Evolutionary conservation across 2,797 vertebrate genomes (phyloP), one percentile per base, ranked within the genome.

Genomic region (Acanthurus tractus): DNA sequence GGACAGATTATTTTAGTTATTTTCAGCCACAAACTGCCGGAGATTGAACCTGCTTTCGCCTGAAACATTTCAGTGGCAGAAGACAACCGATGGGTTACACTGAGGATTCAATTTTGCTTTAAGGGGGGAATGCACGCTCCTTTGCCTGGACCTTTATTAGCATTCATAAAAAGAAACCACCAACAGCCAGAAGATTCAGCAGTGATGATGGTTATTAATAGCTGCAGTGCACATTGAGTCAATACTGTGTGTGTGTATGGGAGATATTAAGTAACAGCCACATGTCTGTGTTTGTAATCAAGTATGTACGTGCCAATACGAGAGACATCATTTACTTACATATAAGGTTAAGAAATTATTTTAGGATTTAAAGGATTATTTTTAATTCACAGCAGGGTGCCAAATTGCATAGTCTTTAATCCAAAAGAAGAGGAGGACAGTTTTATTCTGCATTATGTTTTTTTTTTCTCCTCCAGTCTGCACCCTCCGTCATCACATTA

Each of bases 241-340:
- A 56, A 79, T 83, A 82, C n/a, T 61, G 57, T 52, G 55, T 84
- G 55, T 84, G 63, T 67, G 54, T 70, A 53, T 70, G 61, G 57
- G 63, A 62, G 56, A 65, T 85, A 86, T 85, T 81, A 82, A 74
- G 56, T 87, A 78, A 79, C 79, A 76, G 14, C 17, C 62, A 53
- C 53, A 73, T 76, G 65, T 66, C 71, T 81, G 48, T 65, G 63
- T 81, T 57, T 68, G 63, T 55, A 86, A 88, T 79, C n/a, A 80
- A 74, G 52, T 76, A 66, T 74, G 40, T 15, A 15, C 53, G 66
- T 70, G 48, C 57, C 57, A 76, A 72, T 78, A 54, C 59, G 81
- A 53, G 59, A 76, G n/a, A 63, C 20, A 7, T 66, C 34, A 29
- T 56, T 61, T 83, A 29, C 13, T 62, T 38, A 38, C n/a, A 70